phyloP scores from a whole-genome alignment of 2,113 vertebrate species.

The Rhynchomys soricoides region DNA sequence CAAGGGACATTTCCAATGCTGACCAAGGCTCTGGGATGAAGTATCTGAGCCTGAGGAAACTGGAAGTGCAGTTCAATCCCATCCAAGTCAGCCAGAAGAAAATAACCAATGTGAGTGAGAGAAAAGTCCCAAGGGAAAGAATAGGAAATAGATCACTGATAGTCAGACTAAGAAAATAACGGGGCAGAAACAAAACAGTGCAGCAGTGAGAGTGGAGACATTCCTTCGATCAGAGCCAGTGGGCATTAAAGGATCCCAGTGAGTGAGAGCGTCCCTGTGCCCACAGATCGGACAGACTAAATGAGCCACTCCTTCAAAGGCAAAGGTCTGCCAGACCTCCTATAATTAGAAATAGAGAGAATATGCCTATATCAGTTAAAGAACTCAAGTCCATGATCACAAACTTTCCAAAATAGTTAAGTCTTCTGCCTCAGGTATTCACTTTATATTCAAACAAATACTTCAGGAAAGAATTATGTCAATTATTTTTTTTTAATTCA shows the following conservation, averaged over 20 bases:
- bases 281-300: not conserved
- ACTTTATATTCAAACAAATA: not conserved
- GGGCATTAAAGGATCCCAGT: no score
- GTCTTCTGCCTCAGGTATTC: not conserved
- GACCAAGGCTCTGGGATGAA: not conserved
- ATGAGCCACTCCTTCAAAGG: not conserved
- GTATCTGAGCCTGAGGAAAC: not conserved
- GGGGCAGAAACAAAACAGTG: not conserved
- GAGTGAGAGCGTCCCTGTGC: not conserved
- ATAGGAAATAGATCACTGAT: not conserved
- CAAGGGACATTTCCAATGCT: not conserved
- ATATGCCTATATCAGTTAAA: not conserved
- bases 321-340: not conserved
- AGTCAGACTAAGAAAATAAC: not conserved
- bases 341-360: no score
- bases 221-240: not conserved
- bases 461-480: not conserved
- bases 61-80: no score
- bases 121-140: not conserved
- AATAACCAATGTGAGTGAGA: not conserved
- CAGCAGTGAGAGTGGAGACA: not conserved
- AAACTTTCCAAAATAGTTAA: not conserved
- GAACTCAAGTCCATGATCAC: not conserved
- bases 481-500: not conserved
- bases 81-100: not conserved